A percentile compares a stretch with the other conserved stretches of the same genome.
phyloP scores from a whole-genome alignment of 2,797 vertebrate species.

The Pantherophis vulpinus region DNA sequence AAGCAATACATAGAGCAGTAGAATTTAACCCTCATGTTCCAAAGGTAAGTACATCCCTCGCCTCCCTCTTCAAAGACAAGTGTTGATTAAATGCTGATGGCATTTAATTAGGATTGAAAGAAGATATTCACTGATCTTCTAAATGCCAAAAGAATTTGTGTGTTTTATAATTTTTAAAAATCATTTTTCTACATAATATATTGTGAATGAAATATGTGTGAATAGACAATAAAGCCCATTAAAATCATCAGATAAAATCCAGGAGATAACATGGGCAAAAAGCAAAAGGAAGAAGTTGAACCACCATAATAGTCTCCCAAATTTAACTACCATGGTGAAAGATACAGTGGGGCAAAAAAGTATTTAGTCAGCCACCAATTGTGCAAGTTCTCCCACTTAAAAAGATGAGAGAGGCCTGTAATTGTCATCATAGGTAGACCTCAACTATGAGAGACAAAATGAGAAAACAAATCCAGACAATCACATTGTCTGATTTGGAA shows the following conservation, averaged over 20 bases:
- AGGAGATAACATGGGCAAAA: not conserved
- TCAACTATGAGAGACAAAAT: too few species aligned
- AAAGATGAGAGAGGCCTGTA: too few species aligned
- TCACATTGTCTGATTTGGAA: too few species aligned
- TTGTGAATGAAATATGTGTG: not conserved
- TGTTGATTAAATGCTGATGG: not conserved
- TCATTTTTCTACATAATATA: not conserved
- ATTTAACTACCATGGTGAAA: not conserved
- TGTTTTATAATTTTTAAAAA: not conserved
- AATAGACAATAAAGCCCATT: not conserved
- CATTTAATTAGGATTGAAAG: not conserved
- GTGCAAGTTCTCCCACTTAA: too few species aligned
- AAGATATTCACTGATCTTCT: not conserved
- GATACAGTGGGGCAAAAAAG: not conserved
- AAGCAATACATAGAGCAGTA: conserved; percentile 99
- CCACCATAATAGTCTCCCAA: not conserved
- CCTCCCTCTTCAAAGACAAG: not conserved
- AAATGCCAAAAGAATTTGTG: not conserved
- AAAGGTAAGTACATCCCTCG: conserved; percentile 79
- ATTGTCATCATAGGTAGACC: too few species aligned
- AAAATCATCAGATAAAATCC: not conserved
- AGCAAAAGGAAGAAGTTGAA: not conserved
- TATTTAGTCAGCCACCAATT: too few species aligned
- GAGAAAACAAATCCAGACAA: too few species aligned
- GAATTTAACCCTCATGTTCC: conserved; percentile 99